Percentiles rank a stretch among this genome's conserved stretches.
These are phyloP conservation scores for Theristicus caerulescens DNA, from an alignment of 2,113 vertebrate genomes.

Conservation along the genomic window DNA sequence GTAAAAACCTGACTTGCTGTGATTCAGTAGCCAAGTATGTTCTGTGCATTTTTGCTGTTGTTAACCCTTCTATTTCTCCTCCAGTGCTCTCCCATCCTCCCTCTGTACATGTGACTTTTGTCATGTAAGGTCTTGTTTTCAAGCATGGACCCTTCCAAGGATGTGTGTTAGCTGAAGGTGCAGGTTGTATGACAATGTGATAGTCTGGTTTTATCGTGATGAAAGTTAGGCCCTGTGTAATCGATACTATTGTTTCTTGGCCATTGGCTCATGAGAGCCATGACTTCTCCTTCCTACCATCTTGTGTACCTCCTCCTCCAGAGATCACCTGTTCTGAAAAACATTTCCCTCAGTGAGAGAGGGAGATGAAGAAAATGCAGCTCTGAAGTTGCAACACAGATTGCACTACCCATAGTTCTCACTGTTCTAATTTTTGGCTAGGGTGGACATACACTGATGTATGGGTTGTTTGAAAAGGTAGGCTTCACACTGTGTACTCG, in stretches of 20 bases:
- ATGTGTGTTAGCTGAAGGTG: background rate
- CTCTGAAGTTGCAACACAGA: background rate
- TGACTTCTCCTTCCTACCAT: background rate
- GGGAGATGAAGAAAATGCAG: background rate
- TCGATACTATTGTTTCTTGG: background rate
- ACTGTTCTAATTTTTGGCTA: background rate
- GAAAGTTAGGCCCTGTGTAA: background rate
- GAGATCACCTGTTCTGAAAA: background rate
- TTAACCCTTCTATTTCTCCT: background rate
- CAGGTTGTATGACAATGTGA: background rate
- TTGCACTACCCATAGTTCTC: background rate
- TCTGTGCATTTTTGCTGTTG: background rate
- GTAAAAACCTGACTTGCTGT: background rate
- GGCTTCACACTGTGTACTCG: background rate
- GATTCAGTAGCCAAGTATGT: background rate
- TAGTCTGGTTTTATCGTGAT: background rate
- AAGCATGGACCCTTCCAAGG: background rate
- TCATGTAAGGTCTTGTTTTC: background rate
- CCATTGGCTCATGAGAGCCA: background rate
- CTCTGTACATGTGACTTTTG: background rate
- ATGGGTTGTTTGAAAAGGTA: background rate
- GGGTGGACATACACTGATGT: background rate
- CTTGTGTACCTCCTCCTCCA: background rate
- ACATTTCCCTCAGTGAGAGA: background rate
- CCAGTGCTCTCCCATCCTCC: background rate